These are phyloP conservation scores for Brachionus asplanchnoidis DNA, from an alignment of 1,140 invertebrate species.

Conservation along the genomic window DNA sequence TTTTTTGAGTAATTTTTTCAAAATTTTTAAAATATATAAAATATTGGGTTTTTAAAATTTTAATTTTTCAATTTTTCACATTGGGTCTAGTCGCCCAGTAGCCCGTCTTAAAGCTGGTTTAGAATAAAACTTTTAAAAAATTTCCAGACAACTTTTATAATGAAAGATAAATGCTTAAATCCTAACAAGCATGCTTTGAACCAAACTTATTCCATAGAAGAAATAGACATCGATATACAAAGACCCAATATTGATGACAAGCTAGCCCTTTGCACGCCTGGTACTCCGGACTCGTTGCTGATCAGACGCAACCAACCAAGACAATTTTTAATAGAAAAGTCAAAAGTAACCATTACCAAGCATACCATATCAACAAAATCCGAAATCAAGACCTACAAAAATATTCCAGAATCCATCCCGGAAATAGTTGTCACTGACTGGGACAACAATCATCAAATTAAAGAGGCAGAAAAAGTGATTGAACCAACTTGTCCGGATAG, in stretches of 20 bases:
- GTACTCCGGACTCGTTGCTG: background rate
- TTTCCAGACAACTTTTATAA: background rate
- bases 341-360: slow-evolving; percentile 9
- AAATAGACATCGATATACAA: slow-evolving; percentile 9
- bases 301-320: background rate
- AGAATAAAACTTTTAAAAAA: background rate
- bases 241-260: background rate
- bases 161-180: slow-evolving; percentile 29
- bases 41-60: slow-evolving; percentile 11
- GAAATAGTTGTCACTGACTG: slow-evolving; percentile 6
- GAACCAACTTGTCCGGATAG: background rate
- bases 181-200: background rate
- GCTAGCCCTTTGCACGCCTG: background rate
- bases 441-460: background rate
- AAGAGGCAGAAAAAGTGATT: background rate
- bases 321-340: slow-evolving; percentile 5
- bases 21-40: slow-evolving; percentile 16
- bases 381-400: background rate
- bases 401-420: background rate
- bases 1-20: slow-evolving; percentile 31
- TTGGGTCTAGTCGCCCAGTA: background rate
- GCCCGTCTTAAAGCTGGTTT: too few species aligned
- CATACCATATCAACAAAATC: background rate
- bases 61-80: background rate
- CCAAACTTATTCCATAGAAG: slow-evolving; percentile 24